Percentiles rank a stretch among this genome's conserved stretches.
phyloP scores from a whole-genome alignment of 1,140 invertebrate genomes.

The Cydia pomonella region DNA sequence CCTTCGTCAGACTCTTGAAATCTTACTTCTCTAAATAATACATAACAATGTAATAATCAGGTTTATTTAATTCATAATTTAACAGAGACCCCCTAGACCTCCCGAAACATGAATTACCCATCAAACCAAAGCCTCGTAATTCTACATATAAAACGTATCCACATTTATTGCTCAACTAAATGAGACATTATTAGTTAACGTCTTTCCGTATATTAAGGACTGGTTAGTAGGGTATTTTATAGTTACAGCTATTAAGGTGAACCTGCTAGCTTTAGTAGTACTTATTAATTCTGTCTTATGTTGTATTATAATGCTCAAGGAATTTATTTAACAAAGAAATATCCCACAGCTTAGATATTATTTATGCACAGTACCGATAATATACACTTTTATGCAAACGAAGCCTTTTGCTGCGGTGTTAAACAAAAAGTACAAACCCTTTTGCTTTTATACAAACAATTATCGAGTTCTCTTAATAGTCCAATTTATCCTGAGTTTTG shows the following conservation, averaged over 20 bases:
- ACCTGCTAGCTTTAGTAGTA: background rate
- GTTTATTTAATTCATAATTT: constrained; percentile 20
- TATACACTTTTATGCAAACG: background rate
- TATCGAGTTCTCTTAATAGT: constrained; percentile 20
- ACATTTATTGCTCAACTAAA: constrained; percentile 38
- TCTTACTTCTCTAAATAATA: background rate
- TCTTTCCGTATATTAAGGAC: constrained; percentile 14
- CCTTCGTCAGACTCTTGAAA: no score
- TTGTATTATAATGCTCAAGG: background rate
- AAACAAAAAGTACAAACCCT: background rate
- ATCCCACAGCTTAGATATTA: background rate
- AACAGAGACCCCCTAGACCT: background rate
- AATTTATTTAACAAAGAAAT: background rate
- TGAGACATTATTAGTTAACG: constrained; percentile 35
- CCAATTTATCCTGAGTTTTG: constrained; percentile 15
- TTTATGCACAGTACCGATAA: background rate
- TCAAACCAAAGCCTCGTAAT: constrained; percentile 21
- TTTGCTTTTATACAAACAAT: background rate
- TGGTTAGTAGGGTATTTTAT: constrained; percentile 17
- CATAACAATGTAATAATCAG: constrained; percentile 33
- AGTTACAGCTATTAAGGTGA: constrained; percentile 8
- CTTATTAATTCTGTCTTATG: background rate
- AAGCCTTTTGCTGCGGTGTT: background rate
- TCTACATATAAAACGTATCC: constrained; percentile 33
- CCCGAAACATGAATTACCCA: constrained; percentile 15